Percentiles rank a stretch among this genome's conserved stretches.
Conservation (phyloP, 2,797 vertebrate species). For the Takifugu rubripes region DNA sequence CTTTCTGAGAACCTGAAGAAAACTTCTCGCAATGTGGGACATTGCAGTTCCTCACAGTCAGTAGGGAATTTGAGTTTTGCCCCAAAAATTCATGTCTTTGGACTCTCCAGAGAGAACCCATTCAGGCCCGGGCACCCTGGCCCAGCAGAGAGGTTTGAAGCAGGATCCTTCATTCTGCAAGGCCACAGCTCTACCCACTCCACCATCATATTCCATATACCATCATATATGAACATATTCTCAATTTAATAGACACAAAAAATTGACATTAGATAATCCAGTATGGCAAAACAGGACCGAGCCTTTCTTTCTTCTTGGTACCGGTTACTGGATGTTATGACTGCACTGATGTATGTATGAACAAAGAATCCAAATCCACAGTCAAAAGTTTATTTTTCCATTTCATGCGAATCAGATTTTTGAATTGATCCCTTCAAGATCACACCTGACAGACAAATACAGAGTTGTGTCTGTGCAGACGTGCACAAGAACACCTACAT, state of each 20-base stretch:
- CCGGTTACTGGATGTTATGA: slow-evolving; percentile 28
- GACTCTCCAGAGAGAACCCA: too few species aligned
- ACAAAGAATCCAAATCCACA: slow-evolving; percentile 31
- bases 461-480: slow-evolving; percentile 6
- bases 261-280: slow-evolving; percentile 22
- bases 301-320: slow-evolving; percentile 28
- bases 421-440: slow-evolving; percentile 68
- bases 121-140: too few species aligned
- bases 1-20: too few species aligned
- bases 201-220: too few species aligned
- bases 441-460: slow-evolving; percentile 40
- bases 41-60: too few species aligned
- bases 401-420: slow-evolving; percentile 65
- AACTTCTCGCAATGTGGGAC: too few species aligned
- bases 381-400: slow-evolving; percentile 58
- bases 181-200: too few species aligned
- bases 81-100: too few species aligned
- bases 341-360: slow-evolving; percentile 31
- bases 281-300: slow-evolving; percentile 9
- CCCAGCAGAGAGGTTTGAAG: too few species aligned
- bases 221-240: too few species aligned
- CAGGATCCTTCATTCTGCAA: too few species aligned
- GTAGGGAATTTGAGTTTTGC: too few species aligned
- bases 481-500: slow-evolving; percentile 7
- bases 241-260: slow-evolving; percentile 12